Base-by-base conservation (phyloP, 1,140 invertebrate species). In the Lysiphlebus fabarum region DNA sequence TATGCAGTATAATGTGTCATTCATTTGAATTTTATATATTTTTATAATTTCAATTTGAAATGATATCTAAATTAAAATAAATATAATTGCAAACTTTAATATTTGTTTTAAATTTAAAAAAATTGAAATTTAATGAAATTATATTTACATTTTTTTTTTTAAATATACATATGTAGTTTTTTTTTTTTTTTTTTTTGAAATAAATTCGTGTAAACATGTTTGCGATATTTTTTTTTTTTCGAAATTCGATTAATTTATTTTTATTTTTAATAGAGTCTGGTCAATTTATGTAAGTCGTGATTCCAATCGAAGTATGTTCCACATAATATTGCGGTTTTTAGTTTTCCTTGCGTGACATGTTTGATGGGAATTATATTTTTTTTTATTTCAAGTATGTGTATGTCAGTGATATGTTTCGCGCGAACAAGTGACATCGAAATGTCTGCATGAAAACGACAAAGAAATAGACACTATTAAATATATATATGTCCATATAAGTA, bases 301-400 rank as follows among this genome's bases (percentile, higher is more conserved):
- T 26, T 14, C 43, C 10, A 1, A 12, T 49, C 38, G 44, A 43
- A 41, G 9, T 51, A 58, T 34, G n/a, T n/a, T 37, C 34, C 12
- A 42, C 33, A 36, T n/a, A 45, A 34, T 10, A 44, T 43, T 40
- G 26, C 53, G 53, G 45, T 44, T 57, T 54, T 58, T 58, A 45
- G 61, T 61, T 61, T 61, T 56, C 51, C 56, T 62, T 42, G 61
- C 61, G 61, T 62, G 61, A 61, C 54, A 34, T n/a, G 17, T 26
- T 49, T 33, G 11, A 49, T 33, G 34, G 34, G 26, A 47, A 47
- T 33, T 9, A 34, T 14, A 34, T 11, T 33, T 48, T n/a, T n/a
- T n/a, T n/a, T n/a, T n/a, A n/a, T n/a, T n/a, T n/a, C n/a, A n/a
- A n/a, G 34, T 14, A 47, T 14, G 36, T 45, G 54, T 50, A 47